Conservation (phyloP, 2,797 vertebrate genomes). For the Pempheris klunzingeri region DNA sequence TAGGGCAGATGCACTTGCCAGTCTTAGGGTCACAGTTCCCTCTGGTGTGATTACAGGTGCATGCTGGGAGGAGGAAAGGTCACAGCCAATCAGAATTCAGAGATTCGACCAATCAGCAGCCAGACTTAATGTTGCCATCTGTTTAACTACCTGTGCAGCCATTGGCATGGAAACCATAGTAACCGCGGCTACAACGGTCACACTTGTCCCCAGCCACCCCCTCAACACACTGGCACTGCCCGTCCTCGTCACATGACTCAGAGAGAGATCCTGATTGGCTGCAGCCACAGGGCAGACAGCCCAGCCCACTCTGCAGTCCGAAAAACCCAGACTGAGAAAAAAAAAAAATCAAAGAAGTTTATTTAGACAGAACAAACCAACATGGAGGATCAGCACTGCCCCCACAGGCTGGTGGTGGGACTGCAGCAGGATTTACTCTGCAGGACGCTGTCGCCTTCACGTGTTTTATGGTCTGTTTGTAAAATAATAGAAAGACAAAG, state of each 20-base stretch:
- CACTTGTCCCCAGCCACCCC: conserved; percentile 91
- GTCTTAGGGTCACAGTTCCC: conserved; percentile 89
- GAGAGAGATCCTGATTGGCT: conserved; percentile 85
- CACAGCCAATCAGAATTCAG: conserved; percentile 14
- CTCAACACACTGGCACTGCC: conserved; percentile 87
- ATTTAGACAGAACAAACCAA: too few species aligned
- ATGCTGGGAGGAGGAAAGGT: conserved; percentile 83
- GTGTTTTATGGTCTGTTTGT: too few species aligned
- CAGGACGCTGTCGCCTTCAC: too few species aligned
- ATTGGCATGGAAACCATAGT: conserved; percentile 82
- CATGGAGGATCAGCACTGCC: too few species aligned
- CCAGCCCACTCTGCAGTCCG: conserved; percentile 82
- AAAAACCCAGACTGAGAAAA: conserved; percentile 88
- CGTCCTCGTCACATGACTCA: conserved; percentile 84
- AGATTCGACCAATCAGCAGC: neutral
- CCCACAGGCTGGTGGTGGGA: too few species aligned
- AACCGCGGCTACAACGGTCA: conserved; percentile 88
- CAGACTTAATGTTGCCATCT: too few species aligned
- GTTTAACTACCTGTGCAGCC: conserved; percentile 88
- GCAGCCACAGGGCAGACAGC: conserved; percentile 90
- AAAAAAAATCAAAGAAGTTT: too few species aligned
- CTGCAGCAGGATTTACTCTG: too few species aligned
- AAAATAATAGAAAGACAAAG: too few species aligned
- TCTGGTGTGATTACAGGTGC: conserved; percentile 90
- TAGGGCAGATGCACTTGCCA: conserved; percentile 92